These are phyloP conservation scores for Nymphalis c-album DNA, from an alignment of 2,888 invertebrate genomes.

Conservation along the genomic window DNA sequence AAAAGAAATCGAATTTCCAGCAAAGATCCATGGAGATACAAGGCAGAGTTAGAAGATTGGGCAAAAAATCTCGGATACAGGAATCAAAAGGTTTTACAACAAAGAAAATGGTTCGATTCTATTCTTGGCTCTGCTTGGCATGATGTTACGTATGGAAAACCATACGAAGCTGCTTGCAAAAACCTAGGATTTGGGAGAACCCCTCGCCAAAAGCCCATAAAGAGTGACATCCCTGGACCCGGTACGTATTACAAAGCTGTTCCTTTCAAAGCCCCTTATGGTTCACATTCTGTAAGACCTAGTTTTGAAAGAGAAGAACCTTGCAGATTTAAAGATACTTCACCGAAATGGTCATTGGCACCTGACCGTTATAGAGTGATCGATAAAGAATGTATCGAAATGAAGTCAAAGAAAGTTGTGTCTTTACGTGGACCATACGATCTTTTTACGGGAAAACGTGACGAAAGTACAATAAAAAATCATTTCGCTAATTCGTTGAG, in stretches of 20 bases:
- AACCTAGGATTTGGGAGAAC: conserved; percentile 67
- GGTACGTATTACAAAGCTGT: conserved; percentile 61
- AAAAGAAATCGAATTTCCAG: conserved; percentile 47
- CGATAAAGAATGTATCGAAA: conserved; percentile 62
- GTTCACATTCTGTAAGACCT: conserved; percentile 60
- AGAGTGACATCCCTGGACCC: conserved; percentile 55
- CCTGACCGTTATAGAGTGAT: conserved; percentile 65
- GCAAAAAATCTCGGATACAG: conserved; percentile 67
- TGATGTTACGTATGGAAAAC: conserved; percentile 42
- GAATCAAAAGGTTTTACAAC: conserved; percentile 59
- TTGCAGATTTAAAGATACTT: conserved; percentile 62
- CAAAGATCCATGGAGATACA: conserved; percentile 68
- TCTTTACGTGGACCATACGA: conserved; percentile 70
- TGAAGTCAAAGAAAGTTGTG: conserved; percentile 63
- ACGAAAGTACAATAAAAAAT: conserved; percentile 76
- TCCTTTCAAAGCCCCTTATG: conserved; percentile 61
- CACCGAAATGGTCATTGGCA: conserved; percentile 62
- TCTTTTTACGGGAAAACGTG: conserved; percentile 75
- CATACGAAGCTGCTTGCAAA: conserved; percentile 55
- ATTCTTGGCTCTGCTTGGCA: conserved; percentile 69
- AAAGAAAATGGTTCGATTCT: conserved; percentile 53
- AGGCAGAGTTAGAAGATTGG: conserved; percentile 70
- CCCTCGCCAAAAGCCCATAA: conserved; percentile 46
- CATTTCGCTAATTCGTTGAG: conserved; percentile 65
- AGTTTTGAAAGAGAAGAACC: conserved; percentile 64